Evolutionary conservation across 2,797 vertebrate species (phyloP).

Genomic region (Coendou prehensilis): DNA sequence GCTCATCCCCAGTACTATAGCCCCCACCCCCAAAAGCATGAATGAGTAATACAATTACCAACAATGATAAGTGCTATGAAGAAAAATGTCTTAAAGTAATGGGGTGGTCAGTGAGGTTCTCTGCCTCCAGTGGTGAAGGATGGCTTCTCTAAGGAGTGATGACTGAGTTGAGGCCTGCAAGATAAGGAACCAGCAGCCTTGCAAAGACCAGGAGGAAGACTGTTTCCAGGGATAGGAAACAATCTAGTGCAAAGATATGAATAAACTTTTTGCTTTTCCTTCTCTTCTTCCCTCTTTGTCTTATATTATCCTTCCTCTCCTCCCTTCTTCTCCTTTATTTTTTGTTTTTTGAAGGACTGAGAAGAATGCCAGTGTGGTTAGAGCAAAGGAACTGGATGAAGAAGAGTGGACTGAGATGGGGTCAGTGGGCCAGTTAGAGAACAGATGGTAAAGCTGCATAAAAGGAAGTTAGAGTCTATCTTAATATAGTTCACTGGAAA

Average conservation of each 20-base stretch:
- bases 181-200: background rate
- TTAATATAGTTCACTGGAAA: conserved; percentile 2
- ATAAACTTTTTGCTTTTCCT: background rate
- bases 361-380: background rate
- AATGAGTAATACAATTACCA: background rate
- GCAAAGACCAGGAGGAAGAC: background rate
- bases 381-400: background rate
- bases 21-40: background rate
- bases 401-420: background rate
- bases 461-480: background rate
- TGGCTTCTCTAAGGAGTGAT: background rate
- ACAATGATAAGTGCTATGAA: background rate
- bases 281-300: background rate
- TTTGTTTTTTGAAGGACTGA: background rate
- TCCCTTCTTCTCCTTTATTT: background rate
- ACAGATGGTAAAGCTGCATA: background rate
- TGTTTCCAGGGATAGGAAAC: background rate
- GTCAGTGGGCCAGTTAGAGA: background rate
- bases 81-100: background rate
- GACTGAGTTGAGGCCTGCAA: background rate
- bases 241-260: background rate
- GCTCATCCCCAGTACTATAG: too few species aligned
- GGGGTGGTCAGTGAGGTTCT: background rate
- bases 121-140: background rate
- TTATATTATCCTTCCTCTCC: background rate